Base-by-base conservation (phyloP, 1,140 invertebrate genomes). In the Lepeophtheirus salmonis region DNA sequence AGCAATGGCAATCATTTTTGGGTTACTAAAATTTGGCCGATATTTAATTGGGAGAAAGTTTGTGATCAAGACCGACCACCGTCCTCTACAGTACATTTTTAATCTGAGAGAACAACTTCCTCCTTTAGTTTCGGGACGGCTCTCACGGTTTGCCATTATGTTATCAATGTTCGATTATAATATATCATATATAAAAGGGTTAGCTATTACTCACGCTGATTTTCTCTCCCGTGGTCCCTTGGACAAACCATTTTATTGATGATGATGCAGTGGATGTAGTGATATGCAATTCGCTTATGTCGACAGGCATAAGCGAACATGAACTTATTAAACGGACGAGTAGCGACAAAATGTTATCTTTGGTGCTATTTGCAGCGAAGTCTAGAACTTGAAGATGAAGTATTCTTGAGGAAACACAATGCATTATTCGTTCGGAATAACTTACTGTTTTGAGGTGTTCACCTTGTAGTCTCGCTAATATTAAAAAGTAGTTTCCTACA, bases 21-120 rank as follows among this genome's bases (percentile, higher is more conserved):
- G 70, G 2, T 68, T 79, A 3, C 70, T 70, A 60, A 74, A 74
- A 65, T 79, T 78, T 66, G 68, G 76, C 25, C 64, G 74, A 26
- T 79, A 74, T 64, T 52, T 77, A 2, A 73, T 67, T 66, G 76
- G 71, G 53, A 64, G 66, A 56, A 52, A 67, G 16, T 79, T 79
- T 63, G 56, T 64, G 14, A 66, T 76, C 14, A 63, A 66, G 23
- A 75, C 74, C 0, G 76, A 78, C 63, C 71, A 77, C 62, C 67
- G 72, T 60, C 73, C 75, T 4, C 63, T 78, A 18, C 50, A 54
- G 30, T 41, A 10, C 30, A 41, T 41, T n/a, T n/a, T 41, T n/a
- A 6, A 41, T 41, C 30, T n/a, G 30, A 41, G n/a, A n/a, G n/a
- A 41, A 41, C 6, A n/a, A 41, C 30, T 41, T 41, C 30, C 30